phyloP scores from a whole-genome alignment of 2,888 invertebrate genomes.

The Merodon equestris region DNA sequence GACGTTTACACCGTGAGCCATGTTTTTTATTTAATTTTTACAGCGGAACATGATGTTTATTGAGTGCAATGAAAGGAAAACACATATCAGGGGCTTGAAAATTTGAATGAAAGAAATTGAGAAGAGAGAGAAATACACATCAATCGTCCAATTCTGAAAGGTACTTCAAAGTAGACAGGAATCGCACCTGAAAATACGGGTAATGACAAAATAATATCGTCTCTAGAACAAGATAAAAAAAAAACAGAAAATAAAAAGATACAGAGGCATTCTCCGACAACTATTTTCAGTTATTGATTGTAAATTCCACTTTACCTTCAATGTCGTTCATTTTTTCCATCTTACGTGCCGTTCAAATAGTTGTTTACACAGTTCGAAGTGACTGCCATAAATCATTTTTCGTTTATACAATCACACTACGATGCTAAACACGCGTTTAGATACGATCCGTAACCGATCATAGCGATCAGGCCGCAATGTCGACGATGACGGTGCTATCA shows the following conservation, averaged over 20 bases:
- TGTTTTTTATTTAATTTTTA: slow-evolving; percentile 48
- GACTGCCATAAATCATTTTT: slow-evolving; percentile 64
- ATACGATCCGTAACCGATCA: slow-evolving; percentile 43
- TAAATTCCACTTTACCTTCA: slow-evolving; percentile 33
- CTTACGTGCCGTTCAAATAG: slow-evolving; percentile 43
- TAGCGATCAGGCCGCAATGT: slow-evolving; percentile 38
- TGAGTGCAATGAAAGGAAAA: slow-evolving; percentile 56
- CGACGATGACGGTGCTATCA: slow-evolving; percentile 41
- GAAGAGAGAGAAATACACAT: slow-evolving; percentile 20
- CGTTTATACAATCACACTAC: slow-evolving; percentile 41
- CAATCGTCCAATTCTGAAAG: slow-evolving; percentile 18
- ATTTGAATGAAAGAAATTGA: slow-evolving; percentile 47
- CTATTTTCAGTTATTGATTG: slow-evolving; percentile 33
- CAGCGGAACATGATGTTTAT: slow-evolving; percentile 53
- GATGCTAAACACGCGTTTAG: slow-evolving; percentile 54
- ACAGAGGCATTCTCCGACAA: slow-evolving; percentile 36
- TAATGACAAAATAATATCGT: slow-evolving; percentile 61
- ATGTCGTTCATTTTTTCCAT: slow-evolving; percentile 31
- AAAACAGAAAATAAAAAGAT: slow-evolving; percentile 15
- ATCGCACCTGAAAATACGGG: slow-evolving; percentile 52
- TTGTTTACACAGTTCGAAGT: slow-evolving; percentile 62
- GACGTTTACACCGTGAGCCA: slow-evolving; percentile 16
- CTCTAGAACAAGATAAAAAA: slow-evolving; percentile 5
- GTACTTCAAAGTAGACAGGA: slow-evolving; percentile 47
- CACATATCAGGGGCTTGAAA: slow-evolving; percentile 39